Base-by-base conservation (phyloP, 2,888 invertebrate species). In the Ernsta delagoae region DNA sequence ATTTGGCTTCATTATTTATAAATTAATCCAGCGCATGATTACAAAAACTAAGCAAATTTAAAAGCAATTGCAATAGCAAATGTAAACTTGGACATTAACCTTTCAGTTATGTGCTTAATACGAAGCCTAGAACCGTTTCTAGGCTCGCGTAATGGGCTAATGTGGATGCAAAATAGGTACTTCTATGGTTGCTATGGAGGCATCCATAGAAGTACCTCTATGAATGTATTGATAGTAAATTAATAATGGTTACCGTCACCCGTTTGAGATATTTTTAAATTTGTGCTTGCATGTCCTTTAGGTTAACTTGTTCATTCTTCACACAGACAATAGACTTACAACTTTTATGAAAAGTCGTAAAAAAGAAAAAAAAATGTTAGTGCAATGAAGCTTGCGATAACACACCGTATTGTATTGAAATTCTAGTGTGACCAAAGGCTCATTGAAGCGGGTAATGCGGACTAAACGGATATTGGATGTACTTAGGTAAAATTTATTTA, bases 401-500 rank as follows among this genome's bases (percentile, higher is more conserved):
- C 79, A 83, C 81, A 84, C 83, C 82, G 72, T 72, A 75, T 70
- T 77, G 77, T 71, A 84, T 84, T 83, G 78, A 82, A 75, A 73
- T 71, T 73, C 74, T 71, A 81, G 83, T 86, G 89, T 90, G 83
- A 81, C 91, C 74, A 88, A 89, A 75, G 70, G 79, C 64, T 66
- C 84, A 84, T 75, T 78, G 73, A 83, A 88, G 76, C 90, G 86
- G 72, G 73, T 87, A 90, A 90, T 86, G 75, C 76, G 78, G 75
- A 77, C 72, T 79, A 82, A 85, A 79, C 74, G 79, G 80, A 76
- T 80, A 78, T 75, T 78, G 79, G 72, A 73, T 77, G 77, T 70
- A 78, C 2, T 6, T 50, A 50, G 11, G 4, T n/a, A n/a, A 24
- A 24, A 24, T 3, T 24, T 24, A 24, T 24, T 1, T 24, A 24